Evolutionary conservation across 2,888 invertebrate species (phyloP).

Genomic region (Caenorhabditis auriculariae): DNA sequence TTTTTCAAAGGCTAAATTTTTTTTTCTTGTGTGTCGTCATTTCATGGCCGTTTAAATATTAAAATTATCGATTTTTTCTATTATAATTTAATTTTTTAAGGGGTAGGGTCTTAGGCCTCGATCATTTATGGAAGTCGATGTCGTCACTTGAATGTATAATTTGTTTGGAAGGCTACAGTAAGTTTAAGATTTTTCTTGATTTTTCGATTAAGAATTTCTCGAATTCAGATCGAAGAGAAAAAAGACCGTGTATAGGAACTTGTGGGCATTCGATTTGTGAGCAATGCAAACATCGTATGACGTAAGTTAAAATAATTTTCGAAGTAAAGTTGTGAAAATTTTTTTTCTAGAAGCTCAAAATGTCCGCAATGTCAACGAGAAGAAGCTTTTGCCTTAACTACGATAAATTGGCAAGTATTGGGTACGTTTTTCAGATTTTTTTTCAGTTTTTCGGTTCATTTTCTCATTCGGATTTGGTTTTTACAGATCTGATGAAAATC

Average conservation of each 20-base stretch:
- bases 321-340: not conserved
- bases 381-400: slow-evolving; percentile 24
- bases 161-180: slow-evolving; percentile 26
- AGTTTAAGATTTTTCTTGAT: not conserved
- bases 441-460: not conserved
- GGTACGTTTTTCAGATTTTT: not conserved
- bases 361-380: slow-evolving; percentile 28
- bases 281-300: slow-evolving; percentile 18
- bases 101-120: too few species aligned
- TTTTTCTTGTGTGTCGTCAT: too few species aligned
- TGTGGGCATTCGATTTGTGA: slow-evolving; percentile 29
- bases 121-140: too few species aligned
- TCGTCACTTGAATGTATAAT: slow-evolving; percentile 23
- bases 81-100: too few species aligned
- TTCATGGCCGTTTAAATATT: too few species aligned
- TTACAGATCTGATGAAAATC: too few species aligned
- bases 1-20: too few species aligned
- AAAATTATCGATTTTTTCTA: too few species aligned
- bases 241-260: slow-evolving; percentile 24
- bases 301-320: slow-evolving; percentile 2
- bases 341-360: slow-evolving; percentile 12
- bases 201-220: not conserved
- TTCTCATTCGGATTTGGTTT: too few species aligned
- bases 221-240: slow-evolving; percentile 8
- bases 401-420: slow-evolving; percentile 25